Conservation (phyloP, 2,113 vertebrate genomes). For the Macheiramphus alcinus region DNA sequence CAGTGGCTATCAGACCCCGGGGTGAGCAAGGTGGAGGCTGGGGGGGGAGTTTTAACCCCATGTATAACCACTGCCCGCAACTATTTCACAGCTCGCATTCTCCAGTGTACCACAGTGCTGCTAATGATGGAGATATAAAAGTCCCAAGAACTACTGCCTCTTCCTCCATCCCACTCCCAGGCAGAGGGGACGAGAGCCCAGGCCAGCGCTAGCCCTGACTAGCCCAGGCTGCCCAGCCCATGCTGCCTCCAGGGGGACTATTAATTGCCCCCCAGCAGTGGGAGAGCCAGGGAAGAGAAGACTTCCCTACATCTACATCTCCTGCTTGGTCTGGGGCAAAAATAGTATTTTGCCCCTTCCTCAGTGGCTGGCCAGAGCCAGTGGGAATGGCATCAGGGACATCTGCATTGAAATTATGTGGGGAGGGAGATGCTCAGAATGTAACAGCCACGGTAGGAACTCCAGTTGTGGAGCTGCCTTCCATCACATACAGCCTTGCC, state of each 20-base stretch:
- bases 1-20: background rate
- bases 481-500: background rate
- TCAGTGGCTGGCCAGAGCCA: background rate
- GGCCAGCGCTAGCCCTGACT: background rate
- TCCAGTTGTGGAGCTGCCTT: background rate
- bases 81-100: background rate
- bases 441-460: background rate
- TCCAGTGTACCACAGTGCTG: background rate
- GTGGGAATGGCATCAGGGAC: background rate
- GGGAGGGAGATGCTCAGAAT: background rate
- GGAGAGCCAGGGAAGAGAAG: background rate
- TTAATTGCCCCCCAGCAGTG: background rate
- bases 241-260: background rate
- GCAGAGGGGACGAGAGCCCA: background rate
- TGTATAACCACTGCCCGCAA: background rate
- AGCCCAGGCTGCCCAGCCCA: background rate
- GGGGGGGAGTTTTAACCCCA: background rate
- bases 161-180: background rate
- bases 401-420: background rate
- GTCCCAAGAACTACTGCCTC: background rate
- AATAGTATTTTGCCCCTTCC: background rate
- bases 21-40: background rate
- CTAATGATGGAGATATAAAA: background rate
- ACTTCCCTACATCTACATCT: background rate
- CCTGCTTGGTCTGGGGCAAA: background rate